phyloP scores from a whole-genome alignment of 1,140 invertebrate genomes.

The Orussus abietinus region DNA sequence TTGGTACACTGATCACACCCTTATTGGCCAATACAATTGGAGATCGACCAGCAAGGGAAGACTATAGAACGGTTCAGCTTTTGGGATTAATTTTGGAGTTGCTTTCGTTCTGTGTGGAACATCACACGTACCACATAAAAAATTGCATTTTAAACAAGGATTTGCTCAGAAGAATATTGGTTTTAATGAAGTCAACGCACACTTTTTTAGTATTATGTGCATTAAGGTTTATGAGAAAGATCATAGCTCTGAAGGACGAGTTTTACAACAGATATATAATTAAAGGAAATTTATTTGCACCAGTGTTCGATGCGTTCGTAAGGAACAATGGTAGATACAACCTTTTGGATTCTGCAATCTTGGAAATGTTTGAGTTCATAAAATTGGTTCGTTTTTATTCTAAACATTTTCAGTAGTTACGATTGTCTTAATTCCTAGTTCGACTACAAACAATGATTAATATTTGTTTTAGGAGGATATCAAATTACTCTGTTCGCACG shows the following conservation, averaged over 20 bases:
- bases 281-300: slow-evolving; percentile 91
- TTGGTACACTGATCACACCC: slow-evolving; percentile 90
- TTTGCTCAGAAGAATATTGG: slow-evolving; percentile 87
- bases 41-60: slow-evolving; percentile 84
- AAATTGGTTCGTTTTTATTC: slow-evolving; percentile 62
- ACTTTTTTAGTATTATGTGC: slow-evolving; percentile 96
- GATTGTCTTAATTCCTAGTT: neutral
- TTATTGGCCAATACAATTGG: slow-evolving; percentile 85
- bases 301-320: slow-evolving; percentile 94
- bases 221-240: slow-evolving; percentile 93
- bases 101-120: slow-evolving; percentile 99
- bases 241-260: slow-evolving; percentile 96
- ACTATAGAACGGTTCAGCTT: slow-evolving; percentile 94
- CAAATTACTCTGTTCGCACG: slow-evolving; percentile 89
- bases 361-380: slow-evolving; percentile 99
- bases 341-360: slow-evolving; percentile 95
- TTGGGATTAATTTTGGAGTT: slow-evolving; percentile 92
- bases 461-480: slow-evolving; percentile 78
- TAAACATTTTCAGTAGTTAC: slow-evolving; percentile 4
- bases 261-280: slow-evolving; percentile 97
- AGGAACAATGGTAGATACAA: slow-evolving; percentile 97
- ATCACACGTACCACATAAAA: slow-evolving; percentile 98
- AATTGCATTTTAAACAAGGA: slow-evolving; percentile 98
- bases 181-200: slow-evolving; percentile 96
- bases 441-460: slow-evolving; percentile 1